These are phyloP conservation scores for Hyperopisus bebe DNA, from an alignment of 2,113 vertebrate species.

Conservation along the genomic window DNA sequence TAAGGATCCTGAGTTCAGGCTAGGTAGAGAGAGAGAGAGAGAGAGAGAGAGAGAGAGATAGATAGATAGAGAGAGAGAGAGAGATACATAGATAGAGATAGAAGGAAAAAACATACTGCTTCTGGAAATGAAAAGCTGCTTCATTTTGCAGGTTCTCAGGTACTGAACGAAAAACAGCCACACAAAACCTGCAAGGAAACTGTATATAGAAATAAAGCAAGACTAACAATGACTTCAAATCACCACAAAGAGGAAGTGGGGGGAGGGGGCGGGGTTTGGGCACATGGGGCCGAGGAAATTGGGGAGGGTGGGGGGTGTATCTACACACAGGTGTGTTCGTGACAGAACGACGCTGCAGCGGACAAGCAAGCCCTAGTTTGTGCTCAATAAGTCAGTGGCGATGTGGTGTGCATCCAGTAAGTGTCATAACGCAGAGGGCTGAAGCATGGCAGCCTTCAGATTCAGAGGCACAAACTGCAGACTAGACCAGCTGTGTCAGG, in stretches of 20 bases:
- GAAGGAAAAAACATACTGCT: not conserved
- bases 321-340: not conserved
- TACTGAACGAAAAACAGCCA: not conserved
- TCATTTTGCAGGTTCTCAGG: not conserved
- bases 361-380: not conserved
- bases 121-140: not conserved
- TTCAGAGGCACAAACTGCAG: not conserved
- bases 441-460: not conserved
- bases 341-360: not conserved
- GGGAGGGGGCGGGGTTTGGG: not conserved
- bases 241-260: not conserved
- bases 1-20: not conserved
- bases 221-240: not conserved
- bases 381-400: not conserved
- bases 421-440: not conserved
- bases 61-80: no score
- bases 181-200: not conserved
- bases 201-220: not conserved
- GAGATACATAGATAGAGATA: no score
- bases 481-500: not conserved
- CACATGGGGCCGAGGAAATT: not conserved
- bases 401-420: not conserved
- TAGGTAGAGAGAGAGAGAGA: no score
- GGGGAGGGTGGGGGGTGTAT: not conserved
- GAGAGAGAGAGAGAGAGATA: no score